These are phyloP conservation scores for Dolichallabes microphthalmus DNA, from an alignment of 2,113 vertebrate genomes.

Conservation along the genomic window DNA sequence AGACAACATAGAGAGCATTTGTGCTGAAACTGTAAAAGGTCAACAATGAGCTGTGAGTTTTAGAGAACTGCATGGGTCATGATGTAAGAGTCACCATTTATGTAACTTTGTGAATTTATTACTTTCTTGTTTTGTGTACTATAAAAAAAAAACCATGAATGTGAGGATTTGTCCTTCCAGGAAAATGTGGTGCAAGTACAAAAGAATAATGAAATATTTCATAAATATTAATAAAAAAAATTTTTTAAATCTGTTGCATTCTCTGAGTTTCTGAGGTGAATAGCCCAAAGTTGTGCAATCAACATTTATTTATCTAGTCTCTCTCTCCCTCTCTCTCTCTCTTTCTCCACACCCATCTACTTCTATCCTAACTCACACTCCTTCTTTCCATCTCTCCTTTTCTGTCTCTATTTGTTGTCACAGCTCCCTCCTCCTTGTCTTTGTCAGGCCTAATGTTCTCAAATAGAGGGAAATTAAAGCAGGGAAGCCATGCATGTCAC, in stretches of 20 bases:
- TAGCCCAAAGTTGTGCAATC: background rate
- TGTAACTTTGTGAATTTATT: background rate
- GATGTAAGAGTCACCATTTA: background rate
- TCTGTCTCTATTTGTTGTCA: conserved; percentile 44
- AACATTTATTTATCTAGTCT: background rate
- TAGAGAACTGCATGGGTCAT: background rate
- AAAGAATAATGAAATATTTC: background rate
- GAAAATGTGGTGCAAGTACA: background rate
- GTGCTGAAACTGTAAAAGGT: conserved; percentile 17
- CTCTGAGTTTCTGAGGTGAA: background rate
- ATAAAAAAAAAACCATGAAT: background rate
- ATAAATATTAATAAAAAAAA: background rate
- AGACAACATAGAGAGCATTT: conserved; percentile 18
- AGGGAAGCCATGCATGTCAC: conserved; percentile 57
- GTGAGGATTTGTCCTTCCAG: background rate
- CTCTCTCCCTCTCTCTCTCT: background rate
- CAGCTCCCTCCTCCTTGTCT: conserved; percentile 41
- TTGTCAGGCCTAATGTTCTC: conserved; percentile 57
- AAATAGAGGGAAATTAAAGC: conserved; percentile 59
- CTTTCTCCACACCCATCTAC: background rate
- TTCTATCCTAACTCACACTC: conserved; percentile 34
- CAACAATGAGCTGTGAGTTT: conserved; percentile 20
- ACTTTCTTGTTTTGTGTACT: background rate
- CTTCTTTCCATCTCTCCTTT: conserved; percentile 22
- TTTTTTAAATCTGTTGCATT: background rate